Base-by-base conservation (phyloP, 2,888 invertebrate species). In the Gnatocerus cornutus region DNA sequence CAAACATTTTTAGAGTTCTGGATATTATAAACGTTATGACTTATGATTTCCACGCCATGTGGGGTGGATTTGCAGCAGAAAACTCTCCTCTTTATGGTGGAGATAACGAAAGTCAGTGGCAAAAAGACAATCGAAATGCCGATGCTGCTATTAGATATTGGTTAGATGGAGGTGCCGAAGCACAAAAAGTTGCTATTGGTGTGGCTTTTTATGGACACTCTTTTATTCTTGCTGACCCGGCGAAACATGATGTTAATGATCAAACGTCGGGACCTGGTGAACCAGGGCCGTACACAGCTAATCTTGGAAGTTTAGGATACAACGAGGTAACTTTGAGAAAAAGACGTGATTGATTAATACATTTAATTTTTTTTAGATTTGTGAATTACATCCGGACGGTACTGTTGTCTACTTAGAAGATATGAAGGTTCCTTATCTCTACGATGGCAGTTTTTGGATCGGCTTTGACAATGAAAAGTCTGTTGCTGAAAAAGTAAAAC, bases 21-120 rank as follows among this genome's bases (percentile, higher is more conserved):
- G 87, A 88, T 76, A 83, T 85, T 59, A 83, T 88, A 39, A 83
- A 86, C 43, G 76, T 88, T 14, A 88, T 88, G 88, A 82, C 86
- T 1, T 88, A 88, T 75, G 88, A 88, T 78, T 84, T 92, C 74
- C 90, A 92, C 74, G 92, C 92, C 0, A 83, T 89, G 0, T 92
- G 90, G 90, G 91, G 93, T 48, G 76, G 55, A 0, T 83, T 83
- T 0, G 89, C 91, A 0, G 93, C 48, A 10, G 70, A 70, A 41
- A 70, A 70, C 10, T 65, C 70, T 2, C 70, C 70, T 3, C 41
- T 70, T 1, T 70, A 62, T 45, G 70, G 70, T 27, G 70, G 70
- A 1, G 62, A 14, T 6, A 56, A 46, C 0, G 78, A 77, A 43
- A 65, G 72, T 43, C 52, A 71, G 1, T 77, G 71, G 71, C 62